phyloP scores from a whole-genome alignment of 2,888 invertebrate genomes.

The Euspilapteryx auroguttella region DNA sequence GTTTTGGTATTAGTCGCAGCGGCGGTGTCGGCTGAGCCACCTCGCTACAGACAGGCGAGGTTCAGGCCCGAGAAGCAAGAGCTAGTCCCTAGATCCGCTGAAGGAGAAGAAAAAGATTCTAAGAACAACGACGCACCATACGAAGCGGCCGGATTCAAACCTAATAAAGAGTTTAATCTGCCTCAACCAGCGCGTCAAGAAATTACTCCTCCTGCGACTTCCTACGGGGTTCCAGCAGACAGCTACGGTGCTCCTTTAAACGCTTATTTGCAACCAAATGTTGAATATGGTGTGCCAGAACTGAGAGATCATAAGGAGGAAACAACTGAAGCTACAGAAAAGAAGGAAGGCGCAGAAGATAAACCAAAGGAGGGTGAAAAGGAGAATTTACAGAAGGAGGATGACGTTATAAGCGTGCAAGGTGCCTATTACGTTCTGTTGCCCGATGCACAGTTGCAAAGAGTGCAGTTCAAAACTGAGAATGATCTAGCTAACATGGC shows the following conservation, averaged over 20 bases:
- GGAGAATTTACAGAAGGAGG: slow-evolving; percentile 7
- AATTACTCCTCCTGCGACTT: slow-evolving; percentile 26
- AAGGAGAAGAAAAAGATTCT: slow-evolving; percentile 17
- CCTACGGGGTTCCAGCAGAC: slow-evolving; percentile 37
- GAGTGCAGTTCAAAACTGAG: slow-evolving; percentile 61
- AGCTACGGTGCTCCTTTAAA: slow-evolving; percentile 42
- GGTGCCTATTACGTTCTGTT: slow-evolving; percentile 67
- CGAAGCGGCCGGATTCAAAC: slow-evolving; percentile 35
- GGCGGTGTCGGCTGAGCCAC: slow-evolving; percentile 35
- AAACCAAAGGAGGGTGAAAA: slow-evolving; percentile 7
- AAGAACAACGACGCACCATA: slow-evolving; percentile 25
- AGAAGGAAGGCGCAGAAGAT: slow-evolving; percentile 6
- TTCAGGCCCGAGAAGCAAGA: slow-evolving; percentile 31
- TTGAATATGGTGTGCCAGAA: slow-evolving; percentile 9
- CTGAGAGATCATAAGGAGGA: slow-evolving; percentile 6
- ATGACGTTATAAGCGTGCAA: slow-evolving; percentile 16
- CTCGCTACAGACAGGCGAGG: slow-evolving; percentile 23
- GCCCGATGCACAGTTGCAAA: slow-evolving; percentile 64
- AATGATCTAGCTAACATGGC: slow-evolving; percentile 61
- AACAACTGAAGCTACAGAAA: slow-evolving; percentile 9
- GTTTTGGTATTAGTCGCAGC: slow-evolving; percentile 27
- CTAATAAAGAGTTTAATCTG: slow-evolving; percentile 30
- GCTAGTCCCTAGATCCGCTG: slow-evolving; percentile 8
- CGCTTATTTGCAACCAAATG: slow-evolving; percentile 26
- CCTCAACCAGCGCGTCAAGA: slow-evolving; percentile 36